Base-by-base conservation (phyloP, 2,888 invertebrate species). In the Omphaloscelis lunosa region DNA sequence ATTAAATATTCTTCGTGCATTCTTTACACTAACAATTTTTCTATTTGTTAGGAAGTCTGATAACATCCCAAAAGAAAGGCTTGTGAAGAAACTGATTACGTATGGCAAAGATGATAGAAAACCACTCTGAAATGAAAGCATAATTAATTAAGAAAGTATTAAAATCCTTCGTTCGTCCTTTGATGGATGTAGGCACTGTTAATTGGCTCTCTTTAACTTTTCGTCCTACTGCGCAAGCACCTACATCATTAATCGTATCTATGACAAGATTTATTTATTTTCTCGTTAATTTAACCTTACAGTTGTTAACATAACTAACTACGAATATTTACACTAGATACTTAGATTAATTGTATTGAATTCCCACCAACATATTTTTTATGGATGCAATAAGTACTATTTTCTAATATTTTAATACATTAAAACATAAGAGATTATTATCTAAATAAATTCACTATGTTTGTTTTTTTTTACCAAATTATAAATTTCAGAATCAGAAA, bases 41-140 rank as follows among this genome's bases (percentile, higher is more conserved):
- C 83, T 92, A 56, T 95, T 95, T 0, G 92, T 94, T 4, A 90
- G 80, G 70, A 89, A 94, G 78, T 98, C 98, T 0, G 97, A 97
- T 0, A 97, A 23, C 34, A 95, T 93, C 39, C 98, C 97, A 78
- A 97, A 96, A 0, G 96, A 91, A n/a, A 97, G 95, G 65, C 97
- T 96, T 0, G 91, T 80, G 62, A 94, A 88, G n/a, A 96, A 97
- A 76, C 97, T 97, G 0, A 94, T 95, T 0, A 98, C 90, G 85
- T 98, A 98, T 0, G 98, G 98, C 20, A 97, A 84, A 0, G 97
- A 97, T 0, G 97, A 97, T 1, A 97, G 86, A 0, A 97, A 72
- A 41, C 97, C 97, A 89, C 97, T 97, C 97, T 97, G 92, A 76
- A 96, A 96, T 39, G 0, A 53, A 51, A 56, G 5, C 0, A 66